Conservation (phyloP, 2,888 invertebrate genomes). For the Caenorhabditis macrosperma region DNA sequence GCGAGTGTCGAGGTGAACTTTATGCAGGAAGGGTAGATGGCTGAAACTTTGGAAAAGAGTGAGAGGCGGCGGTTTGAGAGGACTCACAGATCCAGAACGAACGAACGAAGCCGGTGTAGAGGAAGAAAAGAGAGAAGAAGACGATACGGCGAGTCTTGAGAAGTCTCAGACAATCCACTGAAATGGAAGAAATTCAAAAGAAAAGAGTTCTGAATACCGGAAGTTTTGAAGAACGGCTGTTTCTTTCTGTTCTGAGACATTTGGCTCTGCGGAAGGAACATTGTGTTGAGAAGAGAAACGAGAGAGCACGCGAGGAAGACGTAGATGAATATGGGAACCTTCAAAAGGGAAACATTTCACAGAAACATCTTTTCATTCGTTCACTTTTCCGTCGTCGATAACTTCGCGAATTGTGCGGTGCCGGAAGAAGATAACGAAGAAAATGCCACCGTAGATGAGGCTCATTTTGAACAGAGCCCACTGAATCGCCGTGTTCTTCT, state of each 20-base stretch:
- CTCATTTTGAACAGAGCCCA: constrained; percentile 52
- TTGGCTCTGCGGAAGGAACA: constrained; percentile 13
- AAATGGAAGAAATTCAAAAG: not conserved
- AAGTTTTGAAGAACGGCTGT: not conserved
- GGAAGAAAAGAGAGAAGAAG: constrained; percentile 30
- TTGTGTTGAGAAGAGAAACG: constrained; percentile 12
- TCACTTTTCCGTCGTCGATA: constrained; percentile 7
- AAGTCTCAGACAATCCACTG: constrained; percentile 13
- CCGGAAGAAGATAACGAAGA: constrained; percentile 17
- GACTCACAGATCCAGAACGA: constrained; percentile 57
- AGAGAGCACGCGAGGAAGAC: constrained; percentile 11
- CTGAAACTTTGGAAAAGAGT: not conserved
- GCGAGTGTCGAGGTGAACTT: constrained; percentile 34
- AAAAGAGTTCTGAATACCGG: not conserved
- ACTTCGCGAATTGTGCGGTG: not conserved
- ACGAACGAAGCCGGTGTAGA: constrained; percentile 43
- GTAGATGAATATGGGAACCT: constrained; percentile 4
- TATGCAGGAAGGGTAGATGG: constrained; percentile 52
- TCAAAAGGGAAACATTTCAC: not conserved
- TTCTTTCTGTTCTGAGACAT: not conserved
- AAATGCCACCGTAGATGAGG: constrained; percentile 33
- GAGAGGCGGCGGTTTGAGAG: not conserved
- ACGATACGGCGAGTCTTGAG: constrained; percentile 7
- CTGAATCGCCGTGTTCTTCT: constrained; percentile 35
- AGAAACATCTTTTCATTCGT: not conserved